Conservation (phyloP, 2,797 vertebrate species). For the Darevskia mixta region DNA sequence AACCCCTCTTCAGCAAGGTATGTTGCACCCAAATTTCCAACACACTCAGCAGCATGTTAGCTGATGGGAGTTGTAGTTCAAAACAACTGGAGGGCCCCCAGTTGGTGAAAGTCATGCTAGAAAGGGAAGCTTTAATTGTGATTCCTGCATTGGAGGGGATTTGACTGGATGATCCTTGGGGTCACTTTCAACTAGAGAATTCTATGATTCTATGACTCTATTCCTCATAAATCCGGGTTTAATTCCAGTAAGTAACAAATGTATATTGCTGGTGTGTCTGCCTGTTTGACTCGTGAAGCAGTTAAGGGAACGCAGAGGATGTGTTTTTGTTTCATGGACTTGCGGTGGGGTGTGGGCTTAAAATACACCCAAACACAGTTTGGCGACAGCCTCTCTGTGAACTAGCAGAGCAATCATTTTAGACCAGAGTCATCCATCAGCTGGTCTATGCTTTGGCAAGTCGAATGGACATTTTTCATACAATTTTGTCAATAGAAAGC, state of each 20-base stretch:
- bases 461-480: constrained; percentile 73
- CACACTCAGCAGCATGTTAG: too few relatives aligned
- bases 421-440: constrained; percentile 75
- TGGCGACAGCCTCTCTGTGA: constrained; percentile 45
- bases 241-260: constrained; percentile 5
- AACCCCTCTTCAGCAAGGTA: too few relatives aligned
- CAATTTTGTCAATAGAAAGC: constrained; percentile 73
- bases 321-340: background rate
- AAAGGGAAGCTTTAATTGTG: too few relatives aligned
- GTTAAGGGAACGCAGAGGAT: background rate
- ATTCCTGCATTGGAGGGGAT: too few relatives aligned
- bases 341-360: constrained; percentile 25
- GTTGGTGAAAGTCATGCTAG: too few relatives aligned
- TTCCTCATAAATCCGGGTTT: background rate
- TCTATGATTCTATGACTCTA: too few relatives aligned
- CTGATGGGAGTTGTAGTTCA: too few relatives aligned
- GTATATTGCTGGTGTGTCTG: background rate
- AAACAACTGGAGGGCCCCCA: too few relatives aligned
- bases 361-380: constrained; percentile 49
- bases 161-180: too few relatives aligned
- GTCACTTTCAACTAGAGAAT: too few relatives aligned
- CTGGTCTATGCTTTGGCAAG: constrained; percentile 71
- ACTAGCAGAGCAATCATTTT: constrained; percentile 69
- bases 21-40: too few relatives aligned
- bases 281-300: background rate